These are phyloP conservation scores for Odobenus rosmarus DNA, from an alignment of 2,113 vertebrate species.

Conservation along the genomic window DNA sequence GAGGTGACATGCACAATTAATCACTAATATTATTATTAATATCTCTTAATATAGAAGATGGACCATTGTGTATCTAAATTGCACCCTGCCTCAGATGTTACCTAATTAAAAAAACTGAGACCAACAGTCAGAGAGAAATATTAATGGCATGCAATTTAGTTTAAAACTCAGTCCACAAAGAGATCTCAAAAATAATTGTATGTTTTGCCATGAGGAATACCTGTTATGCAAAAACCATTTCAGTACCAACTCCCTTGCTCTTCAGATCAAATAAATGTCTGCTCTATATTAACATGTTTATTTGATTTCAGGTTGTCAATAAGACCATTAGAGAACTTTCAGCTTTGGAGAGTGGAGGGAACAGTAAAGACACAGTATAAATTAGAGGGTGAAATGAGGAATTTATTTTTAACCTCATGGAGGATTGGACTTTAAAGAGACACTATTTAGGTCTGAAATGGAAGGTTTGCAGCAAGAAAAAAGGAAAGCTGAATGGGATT, in stretches of 20 bases:
- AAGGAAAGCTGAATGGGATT: neutral
- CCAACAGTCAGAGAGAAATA: constrained; percentile 73
- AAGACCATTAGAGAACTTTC: constrained; percentile 38
- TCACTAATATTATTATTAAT: constrained; percentile 86
- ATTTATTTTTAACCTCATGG: constrained; percentile 70
- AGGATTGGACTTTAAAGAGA: constrained; percentile 66
- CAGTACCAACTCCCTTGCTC: constrained; percentile 71
- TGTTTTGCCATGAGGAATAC: constrained; percentile 79
- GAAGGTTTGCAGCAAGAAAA: constrained; percentile 17
- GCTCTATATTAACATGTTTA: constrained; percentile 65
- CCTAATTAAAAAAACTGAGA: constrained; percentile 83
- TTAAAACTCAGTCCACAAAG: constrained; percentile 82
- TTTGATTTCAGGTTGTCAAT: constrained; percentile 60
- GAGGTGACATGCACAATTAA: constrained; percentile 85
- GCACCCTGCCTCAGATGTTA: constrained; percentile 81
- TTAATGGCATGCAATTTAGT: constrained; percentile 84
- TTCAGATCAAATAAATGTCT: constrained; percentile 75
- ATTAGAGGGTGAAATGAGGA: constrained; percentile 54
- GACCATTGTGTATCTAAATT: constrained; percentile 80
- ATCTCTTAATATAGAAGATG: constrained; percentile 80
- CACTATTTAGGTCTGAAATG: constrained; percentile 39
- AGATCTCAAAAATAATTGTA: constrained; percentile 81
- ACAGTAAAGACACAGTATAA: constrained; percentile 59
- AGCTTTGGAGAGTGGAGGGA: constrained; percentile 17
- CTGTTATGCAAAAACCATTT: constrained; percentile 79